Base-by-base conservation (phyloP, 2,113 vertebrate species). In the Acinonyx jubatus region DNA sequence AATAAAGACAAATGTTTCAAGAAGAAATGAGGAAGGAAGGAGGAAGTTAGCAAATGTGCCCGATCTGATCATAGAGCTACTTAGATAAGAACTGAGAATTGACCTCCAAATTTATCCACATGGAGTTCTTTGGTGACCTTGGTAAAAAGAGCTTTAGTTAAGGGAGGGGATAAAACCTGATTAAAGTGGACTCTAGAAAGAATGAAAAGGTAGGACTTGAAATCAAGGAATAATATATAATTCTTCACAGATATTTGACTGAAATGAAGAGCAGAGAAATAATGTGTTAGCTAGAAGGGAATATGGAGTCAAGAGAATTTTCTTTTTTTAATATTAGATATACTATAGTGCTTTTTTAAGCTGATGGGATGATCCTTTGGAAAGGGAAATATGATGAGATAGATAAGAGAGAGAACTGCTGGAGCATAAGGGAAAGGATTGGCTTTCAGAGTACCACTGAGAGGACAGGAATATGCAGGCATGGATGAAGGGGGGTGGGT, bases 251-350 rank as follows among this genome's bases (percentile, higher is more conserved):
- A 38, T 52, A 5, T 31, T 76, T 91, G 76, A 61, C 38, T 92
- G 48, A 92, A 76, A 88, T 83, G 76, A 63, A 96, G 11, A 89
- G 27, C 38, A 88, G 48, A 96, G 27, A 96, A 88, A 69, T 11
- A 25, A 31, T 92, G 33, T 68, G 78, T 45, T 63, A 79, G 29
- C 33, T 65, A 73, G 13, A 81, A 87, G 23, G n/a, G n/a, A 19
- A 57, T 71, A 31, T n/a, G 23, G 63, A 84, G 41, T 71, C 63
- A 45, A 84, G 21, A 78, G 69, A 84, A 71, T 5, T 55, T 76
- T 68, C 8, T 82, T 61, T 69, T 79, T 65, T 76, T 48, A 89
- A 84, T 9, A 7, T 89, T 16, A 89, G 63, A 63, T 45, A 45
- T 33, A 92, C 33, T 33, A 52, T 1, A 50, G 55, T 19, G 29